Percentiles rank a stretch among this genome's conserved stretches.
These are phyloP conservation scores for Pyralis farinalis DNA, from an alignment of 2,888 invertebrate genomes.

Conservation along the genomic window DNA sequence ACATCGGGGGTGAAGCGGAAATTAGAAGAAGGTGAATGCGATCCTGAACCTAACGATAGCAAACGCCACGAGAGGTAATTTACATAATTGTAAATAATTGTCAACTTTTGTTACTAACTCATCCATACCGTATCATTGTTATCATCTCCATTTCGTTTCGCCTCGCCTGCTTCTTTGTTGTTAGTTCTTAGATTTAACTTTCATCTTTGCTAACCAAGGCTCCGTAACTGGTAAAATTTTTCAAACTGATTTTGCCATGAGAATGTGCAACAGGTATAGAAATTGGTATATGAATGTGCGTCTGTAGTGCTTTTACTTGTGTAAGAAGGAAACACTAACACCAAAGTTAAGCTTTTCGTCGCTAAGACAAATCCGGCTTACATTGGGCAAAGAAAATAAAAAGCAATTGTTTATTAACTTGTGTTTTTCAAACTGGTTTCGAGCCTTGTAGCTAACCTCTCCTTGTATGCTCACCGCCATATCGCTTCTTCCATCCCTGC, in stretches of 20 bases:
- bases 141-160: constrained; percentile 17
- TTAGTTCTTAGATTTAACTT: constrained; percentile 17
- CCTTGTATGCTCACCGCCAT: constrained; percentile 57
- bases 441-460: no score
- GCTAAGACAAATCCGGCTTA: no score
- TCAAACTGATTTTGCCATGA: no score
- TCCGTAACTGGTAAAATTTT: no score
- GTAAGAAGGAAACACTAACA: no score
- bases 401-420: no score
- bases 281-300: no score
- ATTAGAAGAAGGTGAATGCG: constrained; percentile 79
- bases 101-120: constrained; percentile 17
- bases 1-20: constrained; percentile 74
- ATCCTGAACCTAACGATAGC: constrained; percentile 65
- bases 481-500: constrained; percentile 70
- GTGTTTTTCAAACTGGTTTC: no score
- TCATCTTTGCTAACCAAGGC: constrained; percentile 32
- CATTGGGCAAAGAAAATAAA: no score
- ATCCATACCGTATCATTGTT: constrained; percentile 20
- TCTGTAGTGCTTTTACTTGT: no score
- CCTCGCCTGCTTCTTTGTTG: constrained; percentile 28
- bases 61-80: constrained; percentile 75
- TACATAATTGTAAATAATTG: constrained; percentile 7
- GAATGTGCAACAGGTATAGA: no score
- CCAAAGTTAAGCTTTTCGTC: no score